Base-by-base conservation (phyloP, 2,797 vertebrate species). In the Merluccius polli region DNA sequence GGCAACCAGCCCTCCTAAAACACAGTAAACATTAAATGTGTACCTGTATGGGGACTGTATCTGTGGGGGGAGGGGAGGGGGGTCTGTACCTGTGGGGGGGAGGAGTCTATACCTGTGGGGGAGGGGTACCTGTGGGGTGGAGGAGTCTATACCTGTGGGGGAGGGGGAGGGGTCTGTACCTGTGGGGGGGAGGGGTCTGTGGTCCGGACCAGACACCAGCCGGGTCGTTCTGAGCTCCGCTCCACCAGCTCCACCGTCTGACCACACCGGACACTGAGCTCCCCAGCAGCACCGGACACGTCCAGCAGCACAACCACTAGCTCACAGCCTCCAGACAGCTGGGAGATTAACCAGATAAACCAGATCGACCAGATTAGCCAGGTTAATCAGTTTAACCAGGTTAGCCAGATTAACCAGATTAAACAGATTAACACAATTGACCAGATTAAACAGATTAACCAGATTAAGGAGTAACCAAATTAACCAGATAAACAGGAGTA, bases 201-300 rank as follows among this genome's bases (percentile, higher is more conserved):
- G 9, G 96, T 98, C 65, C 97, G 92, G 32, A 94, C 97, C 85
- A 98, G 90, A 75, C 96, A 98, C 97, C 97, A 99, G 82, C 97
- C 96, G 0, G 96, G 95, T 31, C 96, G 92, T n/a, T 99, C 97
- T 0, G 94, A 95, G 0, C 95, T 95, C 18, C 96, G 92, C 90
- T 99, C 98, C 90, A 99, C 92, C 83, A 98, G 93, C 92, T 99
- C 98, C 89, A 99, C 97, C 0, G 97, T 99, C 93, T 99, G 97
- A 70, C 98, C 96, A 21, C 95, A 96, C 89, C 97, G 97, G 44
- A 99, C 90, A 69, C 95, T 95, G 84, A 99, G 93, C 92, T 99
- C 98, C 0, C 95, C 95, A 29, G 93, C 52, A 89, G 8, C 94
- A 95, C 12, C 93, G 3, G 89, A 91, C 89, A 98, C 97, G 83